A percentile compares a stretch with the other conserved stretches of the same genome.
These are phyloP conservation scores for Typhlomys cinereus DNA, from an alignment of 2,113 vertebrate genomes.

Conservation along the genomic window DNA sequence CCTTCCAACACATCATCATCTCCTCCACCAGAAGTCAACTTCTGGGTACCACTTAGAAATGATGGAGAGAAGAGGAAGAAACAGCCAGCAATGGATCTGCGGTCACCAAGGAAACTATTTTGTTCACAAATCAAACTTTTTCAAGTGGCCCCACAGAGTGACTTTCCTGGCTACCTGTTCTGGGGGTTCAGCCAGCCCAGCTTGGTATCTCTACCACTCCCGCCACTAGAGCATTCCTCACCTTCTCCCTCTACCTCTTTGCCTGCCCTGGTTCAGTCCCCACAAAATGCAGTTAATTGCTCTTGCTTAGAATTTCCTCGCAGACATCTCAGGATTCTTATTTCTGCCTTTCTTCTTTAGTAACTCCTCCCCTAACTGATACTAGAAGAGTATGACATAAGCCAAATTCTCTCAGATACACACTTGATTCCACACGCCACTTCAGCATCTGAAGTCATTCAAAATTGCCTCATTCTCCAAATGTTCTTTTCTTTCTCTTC, in stretches of 20 bases:
- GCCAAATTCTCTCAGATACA: conserved; percentile 23
- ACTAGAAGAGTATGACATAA: conserved; percentile 2
- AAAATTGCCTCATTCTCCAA: background rate
- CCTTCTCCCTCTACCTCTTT: background rate
- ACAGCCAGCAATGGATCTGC: background rate
- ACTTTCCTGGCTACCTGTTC: background rate
- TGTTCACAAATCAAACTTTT: conserved; percentile 36
- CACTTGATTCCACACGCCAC: background rate
- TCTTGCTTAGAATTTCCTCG: conserved; percentile 59
- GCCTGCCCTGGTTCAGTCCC: conserved; percentile 29
- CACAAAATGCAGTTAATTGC: conserved; percentile 49
- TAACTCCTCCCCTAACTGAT: conserved; percentile 25
- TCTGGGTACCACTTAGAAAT: conserved; percentile 54
- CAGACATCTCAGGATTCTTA: conserved; percentile 56
- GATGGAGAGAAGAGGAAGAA: background rate
- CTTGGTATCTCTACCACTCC: background rate
- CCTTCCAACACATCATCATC: conserved; percentile 85
- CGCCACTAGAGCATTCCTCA: background rate
- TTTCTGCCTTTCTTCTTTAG: background rate
- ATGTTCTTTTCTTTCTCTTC: background rate
- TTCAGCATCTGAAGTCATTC: background rate
- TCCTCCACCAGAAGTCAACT: conserved; percentile 9
- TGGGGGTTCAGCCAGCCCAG: background rate
- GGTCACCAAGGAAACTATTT: conserved; percentile 11
- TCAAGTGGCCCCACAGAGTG: background rate